These are phyloP conservation scores for Pseudanteris insignis DNA, from an alignment of 2,888 invertebrate species.

Conservation along the genomic window DNA sequence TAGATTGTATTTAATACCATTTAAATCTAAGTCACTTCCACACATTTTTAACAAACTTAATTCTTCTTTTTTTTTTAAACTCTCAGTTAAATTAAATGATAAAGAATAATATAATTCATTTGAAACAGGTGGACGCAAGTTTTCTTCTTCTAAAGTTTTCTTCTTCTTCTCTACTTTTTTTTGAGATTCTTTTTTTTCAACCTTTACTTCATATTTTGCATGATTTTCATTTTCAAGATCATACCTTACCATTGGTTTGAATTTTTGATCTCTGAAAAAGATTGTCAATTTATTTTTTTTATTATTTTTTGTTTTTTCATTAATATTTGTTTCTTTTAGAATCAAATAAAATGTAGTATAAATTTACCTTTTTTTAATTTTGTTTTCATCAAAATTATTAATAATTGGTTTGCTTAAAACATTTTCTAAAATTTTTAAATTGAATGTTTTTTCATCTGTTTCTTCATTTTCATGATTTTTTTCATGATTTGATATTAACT, in stretches of 20 bases:
- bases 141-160: conserved; percentile 41
- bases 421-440: conserved; percentile 70
- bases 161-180: conserved; percentile 57
- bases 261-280: conserved; percentile 43
- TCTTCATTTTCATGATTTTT: conserved; percentile 21
- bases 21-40: conserved; percentile 16
- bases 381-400: conserved; percentile 40
- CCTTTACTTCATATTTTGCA: conserved; percentile 54
- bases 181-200: conserved; percentile 51
- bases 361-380: conserved; percentile 40
- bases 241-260: conserved; percentile 58
- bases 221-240: conserved; percentile 59
- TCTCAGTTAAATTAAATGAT: conserved; percentile 73
- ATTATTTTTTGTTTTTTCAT: background rate
- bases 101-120: conserved; percentile 79
- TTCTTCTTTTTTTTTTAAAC: conserved; percentile 70
- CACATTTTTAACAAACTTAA: conserved; percentile 77
- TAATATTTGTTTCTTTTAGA: background rate
- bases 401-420: conserved; percentile 69
- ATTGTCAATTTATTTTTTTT: background rate
- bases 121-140: conserved; percentile 61
- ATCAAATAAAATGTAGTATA: no score
- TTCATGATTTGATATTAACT: background rate
- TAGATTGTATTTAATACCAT: conserved; percentile 2
- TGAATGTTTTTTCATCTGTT: conserved; percentile 69